These are phyloP conservation scores for Halcyon leucocephala DNA, from an alignment of 2,797 vertebrate genomes.

Conservation along the genomic window DNA sequence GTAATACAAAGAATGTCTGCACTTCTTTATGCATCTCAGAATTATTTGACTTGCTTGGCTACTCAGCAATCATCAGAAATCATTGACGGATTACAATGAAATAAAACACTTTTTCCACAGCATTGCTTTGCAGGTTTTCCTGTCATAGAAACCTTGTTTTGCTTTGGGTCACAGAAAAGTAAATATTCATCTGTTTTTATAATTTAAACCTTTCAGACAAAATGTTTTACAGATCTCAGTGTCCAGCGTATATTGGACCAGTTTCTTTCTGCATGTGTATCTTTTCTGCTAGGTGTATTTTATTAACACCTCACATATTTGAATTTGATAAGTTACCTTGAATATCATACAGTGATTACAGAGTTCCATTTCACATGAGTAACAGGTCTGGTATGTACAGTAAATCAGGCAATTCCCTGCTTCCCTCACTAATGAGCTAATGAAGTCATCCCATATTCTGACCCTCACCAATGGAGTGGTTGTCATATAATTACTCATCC, in stretches of 20 bases:
- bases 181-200: background rate
- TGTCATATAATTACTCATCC: background rate
- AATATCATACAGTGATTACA: background rate
- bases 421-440: background rate
- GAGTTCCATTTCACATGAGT: background rate
- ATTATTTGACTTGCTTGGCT: background rate
- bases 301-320: background rate
- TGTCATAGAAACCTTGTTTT: background rate
- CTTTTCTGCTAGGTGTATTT: background rate
- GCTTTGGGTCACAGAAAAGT: background rate
- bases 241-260: background rate
- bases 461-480: background rate
- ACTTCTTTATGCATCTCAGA: background rate
- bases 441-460: background rate
- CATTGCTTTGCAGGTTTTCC: background rate
- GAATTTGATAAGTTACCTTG: background rate
- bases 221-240: background rate
- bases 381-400: background rate
- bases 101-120: background rate
- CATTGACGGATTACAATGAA: background rate
- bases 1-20: background rate
- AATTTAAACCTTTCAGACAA: background rate
- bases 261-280: background rate
- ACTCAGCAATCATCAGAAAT: background rate
- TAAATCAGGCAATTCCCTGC: background rate